A percentile compares a stretch with the other conserved stretches of the same genome.
These are phyloP conservation scores for Stomatorhinus walkeri DNA, from an alignment of 2,797 vertebrate species.

Conservation along the genomic window DNA sequence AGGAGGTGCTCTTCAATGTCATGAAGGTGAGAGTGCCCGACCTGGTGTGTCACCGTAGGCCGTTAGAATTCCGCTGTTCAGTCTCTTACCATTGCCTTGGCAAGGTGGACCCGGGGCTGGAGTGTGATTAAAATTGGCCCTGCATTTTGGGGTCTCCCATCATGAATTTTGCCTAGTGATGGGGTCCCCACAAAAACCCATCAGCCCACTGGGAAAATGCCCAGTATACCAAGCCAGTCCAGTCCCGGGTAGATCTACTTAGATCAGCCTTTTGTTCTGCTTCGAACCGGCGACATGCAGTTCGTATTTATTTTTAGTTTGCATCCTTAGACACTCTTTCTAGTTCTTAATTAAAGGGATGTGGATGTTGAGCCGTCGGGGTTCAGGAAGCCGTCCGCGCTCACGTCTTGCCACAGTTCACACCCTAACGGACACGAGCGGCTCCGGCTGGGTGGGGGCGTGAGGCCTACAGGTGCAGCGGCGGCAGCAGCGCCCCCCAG, in stretches of 20 bases:
- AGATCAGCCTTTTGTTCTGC: not conserved
- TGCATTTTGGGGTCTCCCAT: not conserved
- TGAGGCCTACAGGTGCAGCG: not conserved
- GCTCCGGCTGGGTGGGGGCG: not conserved
- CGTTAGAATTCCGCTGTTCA: not conserved
- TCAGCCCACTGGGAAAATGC: not conserved
- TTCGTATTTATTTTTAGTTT: not conserved
- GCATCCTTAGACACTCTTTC: not conserved
- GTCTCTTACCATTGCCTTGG: not conserved
- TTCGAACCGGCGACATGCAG: not conserved
- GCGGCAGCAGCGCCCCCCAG: not conserved
- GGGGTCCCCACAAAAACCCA: not conserved
- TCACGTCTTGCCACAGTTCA: not conserved
- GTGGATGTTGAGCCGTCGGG: not conserved
- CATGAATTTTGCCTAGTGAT: not conserved
- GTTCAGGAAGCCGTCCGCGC: not conserved
- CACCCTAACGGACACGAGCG: not conserved
- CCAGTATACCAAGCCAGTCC: not conserved
- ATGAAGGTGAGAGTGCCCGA: conserved; percentile 79
- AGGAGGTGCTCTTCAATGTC: conserved; percentile 98
- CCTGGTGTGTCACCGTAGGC: not conserved
- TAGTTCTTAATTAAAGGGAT: not conserved
- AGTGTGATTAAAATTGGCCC: not conserved
- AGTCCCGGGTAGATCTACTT: not conserved
- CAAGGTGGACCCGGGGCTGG: not conserved